Evolutionary conservation across 2,888 invertebrate genomes (phyloP).

Genomic region (Bruchidius siliquastri): DNA sequence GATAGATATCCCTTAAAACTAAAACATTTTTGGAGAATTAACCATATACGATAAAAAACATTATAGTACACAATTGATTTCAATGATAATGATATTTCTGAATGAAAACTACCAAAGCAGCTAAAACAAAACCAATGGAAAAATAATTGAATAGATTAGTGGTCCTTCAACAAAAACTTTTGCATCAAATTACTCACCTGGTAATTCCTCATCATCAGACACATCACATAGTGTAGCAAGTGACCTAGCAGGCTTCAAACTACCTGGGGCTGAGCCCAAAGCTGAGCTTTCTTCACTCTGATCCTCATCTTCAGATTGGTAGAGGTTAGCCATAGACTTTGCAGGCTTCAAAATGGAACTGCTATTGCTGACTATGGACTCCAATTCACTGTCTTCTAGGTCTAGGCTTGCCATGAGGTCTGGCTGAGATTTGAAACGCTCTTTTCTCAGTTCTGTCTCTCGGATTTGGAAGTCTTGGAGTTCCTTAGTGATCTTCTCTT

Average conservation of each 20-base stretch:
- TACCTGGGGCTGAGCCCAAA: constrained; percentile 22
- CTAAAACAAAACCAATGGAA: no score
- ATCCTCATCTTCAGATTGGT: constrained; percentile 17
- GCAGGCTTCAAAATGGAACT: constrained; percentile 21
- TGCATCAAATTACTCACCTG: constrained; percentile 40
- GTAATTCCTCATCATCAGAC: constrained; percentile 55
- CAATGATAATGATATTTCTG: no score
- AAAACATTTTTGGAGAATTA: no score
- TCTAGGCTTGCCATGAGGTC: constrained; percentile 59
- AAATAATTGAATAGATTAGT: no score
- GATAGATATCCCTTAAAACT: no score
- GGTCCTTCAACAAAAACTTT: no score
- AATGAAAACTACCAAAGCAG: no score
- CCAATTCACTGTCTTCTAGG: constrained; percentile 47
- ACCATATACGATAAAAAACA: no score
- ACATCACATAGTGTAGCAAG: constrained; percentile 65
- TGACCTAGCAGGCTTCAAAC: constrained; percentile 62
- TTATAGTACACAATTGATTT: no score
- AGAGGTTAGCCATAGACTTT: constrained; percentile 30
- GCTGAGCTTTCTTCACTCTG: constrained; percentile 2
- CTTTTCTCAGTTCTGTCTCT: constrained; percentile 54
- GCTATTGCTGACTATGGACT: constrained; percentile 12
- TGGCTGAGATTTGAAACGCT: constrained; percentile 61
- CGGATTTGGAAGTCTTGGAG: constrained; percentile 73
- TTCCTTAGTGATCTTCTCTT: constrained; percentile 74